phyloP scores from a whole-genome alignment of 2,888 invertebrate species.

The Scaptomyza polygonia region DNA sequence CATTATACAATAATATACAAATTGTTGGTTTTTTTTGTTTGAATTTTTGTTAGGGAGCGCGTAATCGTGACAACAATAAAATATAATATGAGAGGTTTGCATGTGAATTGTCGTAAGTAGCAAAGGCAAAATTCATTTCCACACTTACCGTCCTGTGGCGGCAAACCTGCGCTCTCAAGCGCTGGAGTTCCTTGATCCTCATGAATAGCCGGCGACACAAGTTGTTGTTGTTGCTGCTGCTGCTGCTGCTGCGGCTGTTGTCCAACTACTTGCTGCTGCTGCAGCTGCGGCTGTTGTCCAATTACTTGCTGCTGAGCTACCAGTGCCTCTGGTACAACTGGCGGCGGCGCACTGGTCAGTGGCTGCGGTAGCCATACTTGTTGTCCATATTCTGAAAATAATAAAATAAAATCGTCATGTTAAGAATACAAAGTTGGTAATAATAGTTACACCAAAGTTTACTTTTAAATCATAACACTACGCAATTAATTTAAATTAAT shows the following conservation, averaged over 20 bases:
- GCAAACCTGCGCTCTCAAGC: constrained; percentile 71
- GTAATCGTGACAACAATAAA: constrained; percentile 70
- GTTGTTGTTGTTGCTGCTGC: constrained; percentile 16
- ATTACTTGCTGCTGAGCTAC: constrained; percentile 34
- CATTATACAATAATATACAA: constrained; percentile 39
- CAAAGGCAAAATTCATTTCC: constrained; percentile 63
- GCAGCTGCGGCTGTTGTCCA: constrained; percentile 27
- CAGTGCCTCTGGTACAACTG: constrained; percentile 32
- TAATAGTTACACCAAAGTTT: not conserved
- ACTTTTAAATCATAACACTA: not conserved
- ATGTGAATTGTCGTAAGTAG: constrained; percentile 70
- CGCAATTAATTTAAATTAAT: too few species aligned
- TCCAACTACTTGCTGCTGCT: constrained; percentile 34
- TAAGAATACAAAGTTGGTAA: not conserved
- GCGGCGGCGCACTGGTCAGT: constrained; percentile 46
- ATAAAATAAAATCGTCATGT: not conserved
- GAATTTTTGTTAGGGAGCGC: constrained; percentile 48
- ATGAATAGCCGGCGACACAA: constrained; percentile 35
- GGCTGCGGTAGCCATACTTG: constrained; percentile 76
- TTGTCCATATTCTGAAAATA: constrained; percentile 68
- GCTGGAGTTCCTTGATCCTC: constrained; percentile 56
- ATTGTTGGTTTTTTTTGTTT: constrained; percentile 24
- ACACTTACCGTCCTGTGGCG: constrained; percentile 83
- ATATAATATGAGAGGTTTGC: constrained; percentile 71
- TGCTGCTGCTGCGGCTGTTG: constrained; percentile 20